phyloP scores from a whole-genome alignment of 2,113 vertebrate genomes.

The Sturnira hondurensis region DNA sequence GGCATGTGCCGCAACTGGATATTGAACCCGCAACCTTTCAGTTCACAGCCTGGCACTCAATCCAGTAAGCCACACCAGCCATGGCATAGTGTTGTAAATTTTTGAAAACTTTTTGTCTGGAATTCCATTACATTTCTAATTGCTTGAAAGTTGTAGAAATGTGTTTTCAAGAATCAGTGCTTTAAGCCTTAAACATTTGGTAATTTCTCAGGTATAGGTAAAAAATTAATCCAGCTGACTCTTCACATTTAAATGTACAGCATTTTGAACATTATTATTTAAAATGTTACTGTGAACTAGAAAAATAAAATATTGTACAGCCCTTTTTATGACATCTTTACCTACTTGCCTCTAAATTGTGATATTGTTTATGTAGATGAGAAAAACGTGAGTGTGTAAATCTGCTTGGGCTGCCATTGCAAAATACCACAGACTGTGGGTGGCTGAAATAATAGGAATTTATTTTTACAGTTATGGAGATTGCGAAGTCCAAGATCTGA shows the following conservation, averaged over 20 bases:
- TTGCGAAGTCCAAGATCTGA: neutral
- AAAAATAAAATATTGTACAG: slow-evolving; percentile 25
- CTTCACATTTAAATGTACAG: slow-evolving; percentile 23
- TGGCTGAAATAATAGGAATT: slow-evolving; percentile 1
- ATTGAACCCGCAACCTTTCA: no score
- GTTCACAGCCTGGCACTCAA: no score
- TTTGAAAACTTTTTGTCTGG: neutral
- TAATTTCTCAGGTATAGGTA: neutral
- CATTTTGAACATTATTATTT: neutral
- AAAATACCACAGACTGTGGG: neutral
- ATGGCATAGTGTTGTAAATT: neutral
- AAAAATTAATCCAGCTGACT: neutral
- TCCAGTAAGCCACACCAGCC: no score
- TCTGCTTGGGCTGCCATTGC: neutral
- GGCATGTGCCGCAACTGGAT: no score
- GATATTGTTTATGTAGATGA: slow-evolving; percentile 6
- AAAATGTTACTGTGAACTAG: neutral
- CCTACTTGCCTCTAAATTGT: neutral
- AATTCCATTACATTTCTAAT: neutral
- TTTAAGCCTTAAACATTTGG: slow-evolving; percentile 12
- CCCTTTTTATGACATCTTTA: neutral
- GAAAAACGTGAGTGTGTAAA: neutral
- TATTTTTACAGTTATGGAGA: neutral
- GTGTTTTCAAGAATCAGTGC: neutral
- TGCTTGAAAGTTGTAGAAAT: neutral